Evolutionary conservation across 2,888 invertebrate genomes (phyloP), one percentile per base, ranked within the genome.

Genomic region (Eilema depressum): DNA sequence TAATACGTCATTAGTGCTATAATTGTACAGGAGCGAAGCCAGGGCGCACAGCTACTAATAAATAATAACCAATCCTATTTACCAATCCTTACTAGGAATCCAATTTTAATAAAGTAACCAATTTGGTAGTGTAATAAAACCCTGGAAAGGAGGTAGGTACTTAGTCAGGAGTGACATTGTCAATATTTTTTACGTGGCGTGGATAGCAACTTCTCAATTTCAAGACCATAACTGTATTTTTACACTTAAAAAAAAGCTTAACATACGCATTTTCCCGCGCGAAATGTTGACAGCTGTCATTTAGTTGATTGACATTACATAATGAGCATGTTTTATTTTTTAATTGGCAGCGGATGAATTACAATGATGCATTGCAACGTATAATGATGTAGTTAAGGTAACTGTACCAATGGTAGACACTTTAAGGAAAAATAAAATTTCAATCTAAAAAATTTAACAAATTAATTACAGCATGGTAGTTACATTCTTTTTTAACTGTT

Each of bases 211-310:
- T n/a, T 53, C 1, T 53, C 53, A 53, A 53, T n/a, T 53, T 2
- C 53, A 53, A n/a, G 53, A 53, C 53, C n/a, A 53, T 53, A 53
- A 53, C 53, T 53, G n/a, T n/a, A 53, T n/a, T 20, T 47, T 47
- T 17, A 41, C 41, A 41, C 41, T 4, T 41, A 17, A 41, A 41
- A 41, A 41, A 41, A 41, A 41, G 5, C 7, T 17, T 11, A 3
- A 41, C 4, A 8, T 1, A 20, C n/a, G 8, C n/a, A 53, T n/a
- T 53, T 77, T 75, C 73, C 74, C 76, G 76, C 77, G 66, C 37
- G 73, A 76, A 74, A 74, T 30, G 77, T 81, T 53, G 86, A 81
- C 81, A 85, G 81, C 83, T 84, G 83, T 77, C 83, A 80, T 62
- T 71, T 25, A 20, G 25, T 67, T 77, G 77, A 81, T 76, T 77